Evolutionary conservation across 2,888 invertebrate genomes (phyloP).

Genomic region (Diplazon laetatorius): DNA sequence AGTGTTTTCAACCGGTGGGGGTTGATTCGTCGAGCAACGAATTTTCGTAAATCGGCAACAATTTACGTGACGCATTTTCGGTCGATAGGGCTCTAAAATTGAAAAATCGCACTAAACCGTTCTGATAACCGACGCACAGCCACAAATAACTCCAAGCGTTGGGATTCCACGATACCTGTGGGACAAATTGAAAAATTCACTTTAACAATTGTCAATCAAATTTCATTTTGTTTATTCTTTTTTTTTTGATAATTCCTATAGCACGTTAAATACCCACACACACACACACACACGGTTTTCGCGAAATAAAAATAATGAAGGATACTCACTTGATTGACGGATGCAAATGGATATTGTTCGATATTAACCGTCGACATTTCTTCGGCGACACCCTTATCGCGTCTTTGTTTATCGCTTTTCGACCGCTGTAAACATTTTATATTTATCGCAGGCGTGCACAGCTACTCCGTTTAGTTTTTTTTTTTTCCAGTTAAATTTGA

Average conservation of each 20-base stretch:
- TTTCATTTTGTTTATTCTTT: not conserved
- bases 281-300: no score
- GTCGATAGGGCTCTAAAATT: conserved; percentile 72
- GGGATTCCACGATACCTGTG: conserved; percentile 83
- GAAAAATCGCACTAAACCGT: conserved; percentile 81
- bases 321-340: conserved; percentile 78
- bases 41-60: conserved; percentile 66
- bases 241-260: not conserved
- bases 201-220: no score
- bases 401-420: not conserved
- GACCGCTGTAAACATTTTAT: no score
- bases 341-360: conserved; percentile 81
- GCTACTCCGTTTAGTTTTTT: no score
- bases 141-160: conserved; percentile 82
- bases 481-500: no score
- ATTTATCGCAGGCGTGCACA: no score
- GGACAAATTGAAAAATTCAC: conserved; percentile 30
- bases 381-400: conserved; percentile 62
- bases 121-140: conserved; percentile 82
- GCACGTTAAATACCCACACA: no score
- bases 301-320: no score
- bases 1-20: not conserved
- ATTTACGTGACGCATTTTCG: conserved; percentile 62
- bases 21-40: conserved; percentile 59
- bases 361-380: conserved; percentile 70